Conservation (phyloP, 1,140 invertebrate species). For the Heliothis virescens region DNA sequence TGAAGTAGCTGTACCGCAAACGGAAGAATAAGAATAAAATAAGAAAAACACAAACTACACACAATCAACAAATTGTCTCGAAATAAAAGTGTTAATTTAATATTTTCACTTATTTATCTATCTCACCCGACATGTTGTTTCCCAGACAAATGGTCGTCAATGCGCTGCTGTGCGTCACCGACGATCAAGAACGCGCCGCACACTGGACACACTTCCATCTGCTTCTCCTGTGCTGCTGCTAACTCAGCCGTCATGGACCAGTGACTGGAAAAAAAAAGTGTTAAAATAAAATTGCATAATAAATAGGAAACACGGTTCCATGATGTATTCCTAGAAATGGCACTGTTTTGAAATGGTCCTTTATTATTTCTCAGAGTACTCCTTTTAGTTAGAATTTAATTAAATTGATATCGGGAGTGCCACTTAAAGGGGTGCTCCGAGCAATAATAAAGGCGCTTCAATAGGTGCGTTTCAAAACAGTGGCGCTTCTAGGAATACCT, state of each 20-base stretch:
- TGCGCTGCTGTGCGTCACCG: slow-evolving; percentile 98
- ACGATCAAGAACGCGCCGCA: slow-evolving; percentile 99
- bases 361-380: no score
- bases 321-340: no score
- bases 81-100: neutral
- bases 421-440: no score
- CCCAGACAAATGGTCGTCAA: slow-evolving; percentile 99
- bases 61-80: neutral
- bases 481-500: no score
- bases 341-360: no score
- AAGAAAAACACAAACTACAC: no score
- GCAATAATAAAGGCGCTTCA: no score
- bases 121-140: slow-evolving; percentile 98
- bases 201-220: slow-evolving; percentile 99
- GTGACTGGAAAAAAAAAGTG: slow-evolving; percentile 75
- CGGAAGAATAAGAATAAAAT: neutral
- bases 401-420: no score
- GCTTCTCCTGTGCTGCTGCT: slow-evolving; percentile 96
- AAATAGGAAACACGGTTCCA: no score
- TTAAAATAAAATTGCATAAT: no score
- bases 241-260: slow-evolving; percentile 91
- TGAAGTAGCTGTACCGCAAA: slow-evolving; percentile 84
- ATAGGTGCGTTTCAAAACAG: no score
- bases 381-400: no score
- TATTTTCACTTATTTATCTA: neutral